Evolutionary conservation across 2,113 vertebrate species (phyloP).

Genomic region (Nesospiza acunhae): DNA sequence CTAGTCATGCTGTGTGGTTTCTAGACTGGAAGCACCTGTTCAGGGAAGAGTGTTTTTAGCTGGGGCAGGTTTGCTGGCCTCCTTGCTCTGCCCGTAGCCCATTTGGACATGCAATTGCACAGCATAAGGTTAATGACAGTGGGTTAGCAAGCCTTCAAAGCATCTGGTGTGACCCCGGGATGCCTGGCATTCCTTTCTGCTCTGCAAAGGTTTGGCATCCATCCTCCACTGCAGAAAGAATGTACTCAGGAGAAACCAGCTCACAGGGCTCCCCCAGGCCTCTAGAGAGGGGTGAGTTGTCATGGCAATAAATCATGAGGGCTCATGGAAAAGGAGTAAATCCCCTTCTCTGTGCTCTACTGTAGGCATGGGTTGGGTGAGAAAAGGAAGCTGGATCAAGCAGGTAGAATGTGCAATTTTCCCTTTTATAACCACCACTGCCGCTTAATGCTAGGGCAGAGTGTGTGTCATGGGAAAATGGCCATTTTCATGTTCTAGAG

Average conservation of each 20-base stretch:
- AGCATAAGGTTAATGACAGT: conserved; percentile 78
- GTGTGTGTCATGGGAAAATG: not conserved
- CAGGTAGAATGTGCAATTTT: not conserved
- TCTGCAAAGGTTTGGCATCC: conserved; percentile 79
- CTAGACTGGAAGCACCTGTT: conserved; percentile 41
- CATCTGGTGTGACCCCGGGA: conserved; percentile 67
- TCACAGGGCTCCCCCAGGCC: not conserved
- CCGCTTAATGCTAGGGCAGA: not conserved
- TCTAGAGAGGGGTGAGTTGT: conserved; percentile 50
- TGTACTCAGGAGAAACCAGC: conserved; percentile 51
- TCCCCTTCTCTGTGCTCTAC: not conserved
- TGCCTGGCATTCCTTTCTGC: conserved; percentile 84
- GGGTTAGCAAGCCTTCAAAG: conserved; percentile 77
- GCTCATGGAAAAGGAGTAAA: conserved; percentile 26
- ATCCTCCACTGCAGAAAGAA: conserved; percentile 39
- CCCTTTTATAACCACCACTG: not conserved
- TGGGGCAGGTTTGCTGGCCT: conserved; percentile 22
- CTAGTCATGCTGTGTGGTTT: not conserved
- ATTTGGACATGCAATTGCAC: conserved; percentile 70
- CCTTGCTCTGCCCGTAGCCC: not conserved
- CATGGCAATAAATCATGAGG: conserved; percentile 51
- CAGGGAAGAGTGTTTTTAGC: conserved; percentile 1
- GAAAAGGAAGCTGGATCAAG: not conserved
- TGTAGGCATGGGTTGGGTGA: not conserved
- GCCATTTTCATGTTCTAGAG: not conserved